Percentiles rank a stretch among this genome's conserved stretches.
These are phyloP conservation scores for Tyrophagus putrescentiae DNA, from an alignment of 1,140 invertebrate genomes.

Conservation along the genomic window DNA sequence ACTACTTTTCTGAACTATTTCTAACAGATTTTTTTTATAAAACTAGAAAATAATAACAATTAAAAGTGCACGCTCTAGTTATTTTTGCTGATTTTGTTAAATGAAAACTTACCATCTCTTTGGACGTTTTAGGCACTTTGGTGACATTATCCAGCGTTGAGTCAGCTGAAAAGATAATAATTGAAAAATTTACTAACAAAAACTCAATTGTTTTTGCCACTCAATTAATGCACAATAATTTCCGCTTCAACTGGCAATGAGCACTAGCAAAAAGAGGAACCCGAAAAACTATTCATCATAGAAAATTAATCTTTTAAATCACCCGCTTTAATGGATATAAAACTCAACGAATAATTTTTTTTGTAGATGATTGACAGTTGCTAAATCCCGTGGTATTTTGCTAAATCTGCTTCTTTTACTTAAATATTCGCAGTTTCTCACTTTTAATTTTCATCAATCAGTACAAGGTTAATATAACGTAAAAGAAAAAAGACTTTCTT, in stretches of 20 bases:
- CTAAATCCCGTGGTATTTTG: too few species aligned
- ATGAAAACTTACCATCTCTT: conserved; percentile 7
- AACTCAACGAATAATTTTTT: neutral
- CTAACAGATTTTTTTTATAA: neutral
- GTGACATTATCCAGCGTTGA: conserved; percentile 25
- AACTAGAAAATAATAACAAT: neutral
- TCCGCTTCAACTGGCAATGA: neutral
- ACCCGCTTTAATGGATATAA: neutral
- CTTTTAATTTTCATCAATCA: too few species aligned
- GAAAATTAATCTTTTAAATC: neutral
- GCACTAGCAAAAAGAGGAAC: neutral
- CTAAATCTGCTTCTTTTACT: too few species aligned
- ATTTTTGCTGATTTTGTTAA: too few species aligned
- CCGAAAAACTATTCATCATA: too few species aligned
- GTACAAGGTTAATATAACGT: too few species aligned
- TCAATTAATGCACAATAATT: neutral
- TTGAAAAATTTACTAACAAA: neutral
- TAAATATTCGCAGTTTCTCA: too few species aligned
- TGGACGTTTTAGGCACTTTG: conserved; percentile 9
- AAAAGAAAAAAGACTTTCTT: too few species aligned
- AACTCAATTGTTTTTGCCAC: too few species aligned
- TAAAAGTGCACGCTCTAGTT: too few species aligned
- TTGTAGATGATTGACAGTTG: too few species aligned
- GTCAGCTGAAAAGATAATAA: conserved; percentile 15
- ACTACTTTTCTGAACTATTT: too few species aligned